Evolutionary conservation across 2,113 vertebrate genomes (phyloP).

Genomic region (Poecilia latipinna): DNA sequence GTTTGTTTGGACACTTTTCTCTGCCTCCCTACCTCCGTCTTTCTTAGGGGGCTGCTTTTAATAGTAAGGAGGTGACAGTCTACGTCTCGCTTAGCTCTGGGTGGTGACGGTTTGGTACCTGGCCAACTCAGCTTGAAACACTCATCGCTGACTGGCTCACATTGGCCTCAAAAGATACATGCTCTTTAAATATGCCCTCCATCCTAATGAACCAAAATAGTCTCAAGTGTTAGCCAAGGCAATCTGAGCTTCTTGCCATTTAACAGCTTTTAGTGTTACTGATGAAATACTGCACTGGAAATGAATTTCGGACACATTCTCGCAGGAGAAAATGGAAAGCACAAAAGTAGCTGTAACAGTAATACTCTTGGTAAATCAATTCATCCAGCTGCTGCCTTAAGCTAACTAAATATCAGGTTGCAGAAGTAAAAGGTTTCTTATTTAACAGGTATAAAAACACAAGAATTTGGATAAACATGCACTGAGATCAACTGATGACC

Average conservation of each 20-base stretch:
- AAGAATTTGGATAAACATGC: too few species aligned
- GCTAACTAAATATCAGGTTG: not conserved
- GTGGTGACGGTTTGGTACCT: conserved; percentile 60
- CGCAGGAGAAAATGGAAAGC: conserved; percentile 46
- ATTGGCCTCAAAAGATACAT: conserved; percentile 17
- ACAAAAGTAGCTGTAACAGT: conserved; percentile 60
- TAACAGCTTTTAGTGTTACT: conserved; percentile 67
- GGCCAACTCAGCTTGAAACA: conserved; percentile 38
- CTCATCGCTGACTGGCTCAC: conserved; percentile 13
- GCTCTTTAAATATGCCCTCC: conserved; percentile 34
- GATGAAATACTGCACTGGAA: conserved; percentile 57
- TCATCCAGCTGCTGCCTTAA: not conserved
- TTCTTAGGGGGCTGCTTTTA: conserved; percentile 71
- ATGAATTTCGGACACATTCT: conserved; percentile 65
- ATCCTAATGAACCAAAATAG: conserved; percentile 51
- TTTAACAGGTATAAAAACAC: too few species aligned
- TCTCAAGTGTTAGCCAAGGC: conserved; percentile 49
- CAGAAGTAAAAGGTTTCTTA: not conserved
- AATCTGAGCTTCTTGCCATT: conserved; percentile 51
- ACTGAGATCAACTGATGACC: too few species aligned
- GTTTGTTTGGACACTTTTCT: conserved; percentile 51
- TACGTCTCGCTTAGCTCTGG: conserved; percentile 41
- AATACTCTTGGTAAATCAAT: conserved; percentile 46
- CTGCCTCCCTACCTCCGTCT: conserved; percentile 19
- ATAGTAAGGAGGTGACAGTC: conserved; percentile 76